Conservation (phyloP, 53 echinoderm and acorn worm species). For the Apostichopus leukothele region DNA sequence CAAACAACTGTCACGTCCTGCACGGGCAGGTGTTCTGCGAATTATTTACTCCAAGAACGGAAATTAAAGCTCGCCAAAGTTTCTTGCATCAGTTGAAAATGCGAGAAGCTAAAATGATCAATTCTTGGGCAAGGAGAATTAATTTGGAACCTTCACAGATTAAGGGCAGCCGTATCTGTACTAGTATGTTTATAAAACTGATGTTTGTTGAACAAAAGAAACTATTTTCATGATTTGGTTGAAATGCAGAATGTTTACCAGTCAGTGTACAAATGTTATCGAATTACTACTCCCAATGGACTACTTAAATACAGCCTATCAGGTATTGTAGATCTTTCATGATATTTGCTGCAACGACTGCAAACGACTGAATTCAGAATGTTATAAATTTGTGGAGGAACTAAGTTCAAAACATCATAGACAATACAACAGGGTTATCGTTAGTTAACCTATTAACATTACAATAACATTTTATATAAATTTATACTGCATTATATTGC, state of each 20-base stretch:
- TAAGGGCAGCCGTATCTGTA: background rate
- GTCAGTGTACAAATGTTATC: background rate
- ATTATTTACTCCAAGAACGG: background rate
- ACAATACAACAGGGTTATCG: no score
- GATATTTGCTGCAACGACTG: background rate
- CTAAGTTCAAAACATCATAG: no score
- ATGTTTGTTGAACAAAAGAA: background rate
- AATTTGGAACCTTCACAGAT: background rate
- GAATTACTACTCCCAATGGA: background rate
- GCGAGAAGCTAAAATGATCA: background rate
- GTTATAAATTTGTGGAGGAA: background rate
- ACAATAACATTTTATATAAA: no score
- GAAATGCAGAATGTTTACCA: no score
- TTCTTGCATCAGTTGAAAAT: background rate
- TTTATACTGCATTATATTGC: no score
- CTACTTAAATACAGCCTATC: background rate
- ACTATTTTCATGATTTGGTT: background rate
- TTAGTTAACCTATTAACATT: no score
- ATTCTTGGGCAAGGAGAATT: background rate
- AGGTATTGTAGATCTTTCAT: background rate
- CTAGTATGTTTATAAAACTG: background rate
- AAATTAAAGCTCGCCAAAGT: constrained; percentile 19
- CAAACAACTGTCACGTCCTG: background rate
- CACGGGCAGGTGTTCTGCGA: constrained; percentile 22
- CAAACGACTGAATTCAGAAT: background rate